phyloP scores from a whole-genome alignment of 2,797 vertebrate genomes.

The Sebastes hopkinsi region DNA sequence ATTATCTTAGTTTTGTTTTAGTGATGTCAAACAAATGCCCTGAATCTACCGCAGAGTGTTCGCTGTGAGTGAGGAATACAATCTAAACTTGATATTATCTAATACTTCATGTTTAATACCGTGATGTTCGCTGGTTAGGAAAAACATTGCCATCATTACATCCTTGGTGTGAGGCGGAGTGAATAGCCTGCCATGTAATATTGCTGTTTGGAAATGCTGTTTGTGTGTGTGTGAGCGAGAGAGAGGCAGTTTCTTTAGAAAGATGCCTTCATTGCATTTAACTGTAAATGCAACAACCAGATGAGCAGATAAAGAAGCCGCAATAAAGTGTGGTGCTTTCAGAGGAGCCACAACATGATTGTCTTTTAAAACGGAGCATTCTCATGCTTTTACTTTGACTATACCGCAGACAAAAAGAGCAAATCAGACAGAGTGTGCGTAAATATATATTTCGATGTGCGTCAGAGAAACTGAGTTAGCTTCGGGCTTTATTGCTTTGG shows the following conservation, averaged over 20 bases:
- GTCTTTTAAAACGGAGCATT: slow-evolving; percentile 3
- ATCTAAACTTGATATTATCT: not conserved
- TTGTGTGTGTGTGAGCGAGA: not conserved
- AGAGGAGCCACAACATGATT: not conserved
- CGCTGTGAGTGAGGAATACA: not conserved
- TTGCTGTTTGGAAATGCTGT: not conserved
- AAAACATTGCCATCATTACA: not conserved
- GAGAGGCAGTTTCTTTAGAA: not conserved
- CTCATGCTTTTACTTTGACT: slow-evolving; percentile 13
- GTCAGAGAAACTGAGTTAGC: not conserved
- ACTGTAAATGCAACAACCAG: not conserved
- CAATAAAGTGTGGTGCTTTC: not conserved
- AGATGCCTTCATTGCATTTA: slow-evolving; percentile 23
- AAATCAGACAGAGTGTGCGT: not conserved
- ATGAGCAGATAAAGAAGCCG: slow-evolving; percentile 16
- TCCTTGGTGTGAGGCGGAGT: not conserved
- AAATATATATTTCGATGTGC: not conserved
- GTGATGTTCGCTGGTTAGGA: not conserved
- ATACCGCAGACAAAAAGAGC: not conserved
- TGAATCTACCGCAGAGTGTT: not conserved
- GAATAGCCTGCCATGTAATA: not conserved
- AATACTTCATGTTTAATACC: slow-evolving; percentile 9
- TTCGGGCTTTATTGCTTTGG: slow-evolving; percentile 19
- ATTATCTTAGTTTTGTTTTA: not conserved
- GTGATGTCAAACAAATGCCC: not conserved